Percentiles rank a stretch among this genome's conserved stretches.
Conservation (phyloP, 2,113 vertebrate species). For the Passer domesticus region DNA sequence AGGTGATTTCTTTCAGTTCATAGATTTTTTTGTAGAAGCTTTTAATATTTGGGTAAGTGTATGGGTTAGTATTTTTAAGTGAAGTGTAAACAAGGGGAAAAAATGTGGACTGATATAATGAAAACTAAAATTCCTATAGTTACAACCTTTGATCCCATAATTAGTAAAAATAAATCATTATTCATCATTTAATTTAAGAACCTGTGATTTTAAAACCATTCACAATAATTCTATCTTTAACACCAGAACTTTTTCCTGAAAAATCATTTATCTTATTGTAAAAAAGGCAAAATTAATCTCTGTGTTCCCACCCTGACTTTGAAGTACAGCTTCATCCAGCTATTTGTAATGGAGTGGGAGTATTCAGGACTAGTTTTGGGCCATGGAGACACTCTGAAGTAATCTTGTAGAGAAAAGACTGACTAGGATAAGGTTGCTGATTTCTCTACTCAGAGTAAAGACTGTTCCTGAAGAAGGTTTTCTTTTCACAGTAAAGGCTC, state of each 20-base stretch:
- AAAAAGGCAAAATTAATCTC: background rate
- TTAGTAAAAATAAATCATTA: background rate
- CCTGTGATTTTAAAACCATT: background rate
- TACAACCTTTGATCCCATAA: background rate
- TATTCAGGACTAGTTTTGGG: background rate
- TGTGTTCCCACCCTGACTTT: background rate
- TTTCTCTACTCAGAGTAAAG: background rate
- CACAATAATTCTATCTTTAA: background rate
- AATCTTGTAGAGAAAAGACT: background rate
- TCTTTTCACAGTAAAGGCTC: background rate
- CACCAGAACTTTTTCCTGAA: accelerated
- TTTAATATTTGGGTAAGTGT: background rate
- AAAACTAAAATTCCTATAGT: background rate
- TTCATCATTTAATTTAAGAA: background rate
- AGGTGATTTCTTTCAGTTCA: background rate
- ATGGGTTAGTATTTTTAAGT: background rate
- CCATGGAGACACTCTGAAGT: background rate
- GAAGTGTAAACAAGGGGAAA: background rate
- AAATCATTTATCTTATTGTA: background rate
- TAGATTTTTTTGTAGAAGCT: background rate
- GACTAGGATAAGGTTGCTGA: background rate
- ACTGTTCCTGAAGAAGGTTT: background rate
- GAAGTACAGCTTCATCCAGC: background rate
- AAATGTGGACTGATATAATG: background rate
- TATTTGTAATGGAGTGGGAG: background rate